Evolutionary conservation across 2,888 invertebrate species (phyloP).

Genomic region (Orchesella flavescens): DNA sequence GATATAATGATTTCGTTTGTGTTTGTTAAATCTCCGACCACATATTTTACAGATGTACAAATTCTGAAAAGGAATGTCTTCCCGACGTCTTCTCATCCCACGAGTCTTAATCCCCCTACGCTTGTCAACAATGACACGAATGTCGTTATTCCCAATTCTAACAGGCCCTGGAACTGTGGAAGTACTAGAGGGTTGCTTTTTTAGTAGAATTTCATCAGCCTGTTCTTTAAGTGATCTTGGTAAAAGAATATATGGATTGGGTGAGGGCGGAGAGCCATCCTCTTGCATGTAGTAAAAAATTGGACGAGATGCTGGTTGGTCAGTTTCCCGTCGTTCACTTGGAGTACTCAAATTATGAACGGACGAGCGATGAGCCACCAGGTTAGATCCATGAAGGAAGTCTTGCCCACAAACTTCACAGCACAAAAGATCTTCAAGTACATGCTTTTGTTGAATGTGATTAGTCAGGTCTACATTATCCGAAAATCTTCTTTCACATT

Average conservation of each 20-base stretch:
- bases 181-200: background rate
- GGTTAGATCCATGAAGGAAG: background rate
- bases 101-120: background rate
- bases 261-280: background rate
- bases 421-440: background rate
- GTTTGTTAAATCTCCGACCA: background rate
- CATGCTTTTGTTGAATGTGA: slow-evolving; percentile 26
- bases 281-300: slow-evolving; percentile 20
- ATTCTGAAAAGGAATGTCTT: slow-evolving; percentile 41
- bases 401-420: slow-evolving; percentile 30
- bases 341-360: background rate
- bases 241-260: slow-evolving; percentile 44
- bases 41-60: slow-evolving; percentile 37
- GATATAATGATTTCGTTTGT: slow-evolving; percentile 15
- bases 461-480: background rate
- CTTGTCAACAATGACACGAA: background rate
- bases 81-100: background rate
- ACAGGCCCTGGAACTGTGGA: no score
- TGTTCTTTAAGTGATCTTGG: background rate
- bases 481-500: slow-evolving; percentile 45
- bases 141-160: background rate
- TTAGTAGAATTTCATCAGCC: slow-evolving; percentile 6
- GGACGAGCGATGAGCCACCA: slow-evolving; percentile 6
- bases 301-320: background rate
- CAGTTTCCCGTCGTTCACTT: background rate